Conservation (phyloP, 2,797 vertebrate species). For the Silurus lanzhouensis region DNA sequence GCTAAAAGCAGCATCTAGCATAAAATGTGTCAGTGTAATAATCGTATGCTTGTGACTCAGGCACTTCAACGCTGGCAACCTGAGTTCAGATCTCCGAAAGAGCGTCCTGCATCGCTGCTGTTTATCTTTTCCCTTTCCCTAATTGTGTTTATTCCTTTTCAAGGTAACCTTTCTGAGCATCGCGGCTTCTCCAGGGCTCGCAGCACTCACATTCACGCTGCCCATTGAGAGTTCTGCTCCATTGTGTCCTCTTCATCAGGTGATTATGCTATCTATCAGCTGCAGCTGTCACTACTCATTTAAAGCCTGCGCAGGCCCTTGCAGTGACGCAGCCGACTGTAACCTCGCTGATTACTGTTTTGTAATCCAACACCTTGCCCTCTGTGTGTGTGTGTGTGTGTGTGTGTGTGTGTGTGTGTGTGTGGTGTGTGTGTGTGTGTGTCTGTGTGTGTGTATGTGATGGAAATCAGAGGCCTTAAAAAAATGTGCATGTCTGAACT, state of each 20-base stretch:
- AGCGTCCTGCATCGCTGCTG: slow-evolving; percentile 52
- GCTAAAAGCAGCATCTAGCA: too few species aligned
- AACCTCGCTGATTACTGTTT: slow-evolving; percentile 76
- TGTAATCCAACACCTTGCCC: slow-evolving; percentile 75
- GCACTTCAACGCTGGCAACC: background rate
- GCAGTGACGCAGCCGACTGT: slow-evolving; percentile 69
- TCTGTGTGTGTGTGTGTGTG: slow-evolving; percentile 10
- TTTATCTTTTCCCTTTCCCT: slow-evolving; percentile 66
- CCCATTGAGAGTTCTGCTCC: slow-evolving; percentile 69
- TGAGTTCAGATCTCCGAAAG: slow-evolving; percentile 42
- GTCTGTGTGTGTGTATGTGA: slow-evolving; percentile 35
- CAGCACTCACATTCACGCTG: slow-evolving; percentile 65
- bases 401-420: slow-evolving; percentile 13
- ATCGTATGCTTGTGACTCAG: background rate
- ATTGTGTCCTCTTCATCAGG: slow-evolving; percentile 75
- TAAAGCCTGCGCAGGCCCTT: slow-evolving; percentile 75
- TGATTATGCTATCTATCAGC: slow-evolving; percentile 83
- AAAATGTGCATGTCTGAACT: slow-evolving; percentile 50
- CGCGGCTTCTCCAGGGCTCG: slow-evolving; percentile 43
- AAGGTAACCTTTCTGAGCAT: slow-evolving; percentile 67
- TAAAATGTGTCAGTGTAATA: background rate
- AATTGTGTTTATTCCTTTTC: slow-evolving; percentile 65
- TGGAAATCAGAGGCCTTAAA: slow-evolving; percentile 54
- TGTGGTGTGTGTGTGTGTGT: slow-evolving; percentile 4
- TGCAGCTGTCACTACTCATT: slow-evolving; percentile 78